Base-by-base conservation (phyloP, 2,797 vertebrate species). In the Microchirus variegatus region DNA sequence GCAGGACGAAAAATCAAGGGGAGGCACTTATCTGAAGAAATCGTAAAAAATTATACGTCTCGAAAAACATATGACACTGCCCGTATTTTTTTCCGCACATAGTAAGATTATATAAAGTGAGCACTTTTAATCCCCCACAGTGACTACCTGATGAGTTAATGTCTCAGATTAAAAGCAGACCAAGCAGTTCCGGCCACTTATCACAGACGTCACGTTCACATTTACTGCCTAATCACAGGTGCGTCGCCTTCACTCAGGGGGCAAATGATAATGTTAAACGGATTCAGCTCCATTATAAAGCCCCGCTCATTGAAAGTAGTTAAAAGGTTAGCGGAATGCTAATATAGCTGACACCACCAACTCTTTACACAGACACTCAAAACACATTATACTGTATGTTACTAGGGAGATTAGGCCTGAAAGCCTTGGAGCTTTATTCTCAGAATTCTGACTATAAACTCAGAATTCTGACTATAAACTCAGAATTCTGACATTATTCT, bases 231-330 rank as follows among this genome's bases (percentile, higher is more conserved):
- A 55, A 64, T 61, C 68, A 66, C 53, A 58, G 53, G 2, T 38
- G 52, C 53, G 67, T 51, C 56, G 59, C 26, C n/a, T 15, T 50
- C 59, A 46, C 35, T 57, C 57, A 19, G 46, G 12, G 31, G 18
- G 37, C 14, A 45, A 62, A 65, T 11, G 58, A 65, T 45, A 53
- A 15, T 64, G 59, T 78, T 45, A 51, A 69, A n/a, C 63, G 15
- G 50, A 69, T 54, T 59, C 26, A 9, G 58, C 51, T 58, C 57
- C 58, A 56, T 78, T 63, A 77, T 69, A 55, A 31, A 62, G 12
- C 18, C 18, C 58, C 16, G 38, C 41, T 60, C 45, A 12, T 10
- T 18, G 38, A 41, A 47, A 60, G 59, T 16, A 77, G 59, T 45
- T 36, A 13, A 5, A 45, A 41, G 58, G 60, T 16, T 44, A 62